phyloP scores from a whole-genome alignment of 2,797 vertebrate genomes.

The Heteromormyrus szaboi region DNA sequence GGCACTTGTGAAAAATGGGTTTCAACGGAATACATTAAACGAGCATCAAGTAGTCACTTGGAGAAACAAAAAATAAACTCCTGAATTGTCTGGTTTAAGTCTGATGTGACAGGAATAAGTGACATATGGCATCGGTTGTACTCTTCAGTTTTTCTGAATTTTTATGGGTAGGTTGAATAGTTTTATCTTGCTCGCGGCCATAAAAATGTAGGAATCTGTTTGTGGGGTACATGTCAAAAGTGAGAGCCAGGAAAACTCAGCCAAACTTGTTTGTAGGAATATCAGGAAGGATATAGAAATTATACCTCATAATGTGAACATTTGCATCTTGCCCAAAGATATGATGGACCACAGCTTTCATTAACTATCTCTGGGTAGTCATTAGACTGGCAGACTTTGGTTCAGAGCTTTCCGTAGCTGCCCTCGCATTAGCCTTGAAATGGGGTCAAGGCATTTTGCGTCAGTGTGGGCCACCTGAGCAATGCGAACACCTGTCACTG shows the following conservation, averaged over 20 bases:
- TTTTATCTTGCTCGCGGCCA: neutral
- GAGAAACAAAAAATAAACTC: neutral
- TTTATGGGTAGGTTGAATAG: neutral
- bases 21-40: neutral
- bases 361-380: neutral
- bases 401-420: neutral
- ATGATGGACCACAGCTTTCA: neutral
- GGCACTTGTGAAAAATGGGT: neutral
- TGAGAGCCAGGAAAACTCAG: neutral
- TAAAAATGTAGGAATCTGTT: neutral
- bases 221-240: neutral
- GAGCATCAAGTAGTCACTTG: neutral
- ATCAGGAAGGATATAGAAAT: neutral
- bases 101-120: neutral
- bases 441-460: conserved; percentile 9
- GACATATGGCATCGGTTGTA: neutral
- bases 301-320: neutral
- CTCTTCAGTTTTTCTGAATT: neutral
- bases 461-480: neutral
- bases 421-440: conserved; percentile 1
- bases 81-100: neutral
- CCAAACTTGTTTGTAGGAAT: neutral
- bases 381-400: neutral
- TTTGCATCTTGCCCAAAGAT: neutral
- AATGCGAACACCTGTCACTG: conserved; percentile 30